A percentile compares a stretch with the other conserved stretches of the same genome.
These are phyloP conservation scores for Tineola bisselliella DNA, from an alignment of 2,888 invertebrate genomes.

Conservation along the genomic window DNA sequence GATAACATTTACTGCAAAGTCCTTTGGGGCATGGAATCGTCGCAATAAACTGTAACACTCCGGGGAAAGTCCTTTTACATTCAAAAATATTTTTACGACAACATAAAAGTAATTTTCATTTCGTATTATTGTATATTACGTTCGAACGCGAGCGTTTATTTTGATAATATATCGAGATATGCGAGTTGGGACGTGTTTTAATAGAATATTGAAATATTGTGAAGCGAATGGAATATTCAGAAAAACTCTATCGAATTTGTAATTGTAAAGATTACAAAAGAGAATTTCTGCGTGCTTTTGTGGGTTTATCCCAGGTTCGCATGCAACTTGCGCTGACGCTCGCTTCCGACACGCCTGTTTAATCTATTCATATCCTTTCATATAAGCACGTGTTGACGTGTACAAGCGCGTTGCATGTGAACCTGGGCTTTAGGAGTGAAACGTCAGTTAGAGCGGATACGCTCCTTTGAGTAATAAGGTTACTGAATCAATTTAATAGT, in stretches of 20 bases:
- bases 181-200: not conserved
- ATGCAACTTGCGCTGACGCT: no score
- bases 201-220: not conserved
- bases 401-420: no score
- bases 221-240: not conserved
- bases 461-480: no score
- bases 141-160: not conserved
- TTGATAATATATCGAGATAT: not conserved
- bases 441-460: no score
- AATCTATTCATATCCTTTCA: no score
- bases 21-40: not conserved
- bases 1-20: not conserved
- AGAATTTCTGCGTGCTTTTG: no score
- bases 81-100: conserved; percentile 1
- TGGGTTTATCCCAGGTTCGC: no score
- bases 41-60: conserved; percentile 3
- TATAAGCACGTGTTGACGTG: no score
- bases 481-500: no score
- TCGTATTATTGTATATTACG: not conserved
- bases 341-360: no score
- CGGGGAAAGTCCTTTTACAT: not conserved
- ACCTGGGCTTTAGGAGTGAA: no score
- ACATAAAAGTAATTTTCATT: conserved; percentile 9
- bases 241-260: not conserved
- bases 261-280: no score